Evolutionary conservation across 2,888 invertebrate genomes (phyloP).

Genomic region (Cloeon dipterum): DNA sequence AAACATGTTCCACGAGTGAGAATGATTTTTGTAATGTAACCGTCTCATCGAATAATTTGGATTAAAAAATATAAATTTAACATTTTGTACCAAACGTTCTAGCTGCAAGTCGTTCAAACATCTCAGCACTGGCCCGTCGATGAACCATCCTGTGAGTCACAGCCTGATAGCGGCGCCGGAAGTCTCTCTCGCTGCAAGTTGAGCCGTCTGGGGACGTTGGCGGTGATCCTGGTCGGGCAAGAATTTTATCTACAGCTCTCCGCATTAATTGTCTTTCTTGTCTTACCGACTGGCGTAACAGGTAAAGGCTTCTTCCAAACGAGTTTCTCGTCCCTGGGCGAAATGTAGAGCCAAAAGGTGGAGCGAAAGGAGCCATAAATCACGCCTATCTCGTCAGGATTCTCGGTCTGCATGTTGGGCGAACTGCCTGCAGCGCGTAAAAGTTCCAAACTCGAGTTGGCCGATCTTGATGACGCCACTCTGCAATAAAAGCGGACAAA

Average conservation of each 20-base stretch:
- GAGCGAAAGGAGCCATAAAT: conserved; percentile 44
- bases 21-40: no score
- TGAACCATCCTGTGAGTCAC: conserved; percentile 77
- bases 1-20: no score
- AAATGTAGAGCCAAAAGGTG: conserved; percentile 52
- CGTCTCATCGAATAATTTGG: no score
- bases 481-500: no score
- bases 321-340: conserved; percentile 41
- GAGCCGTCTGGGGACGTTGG: conserved; percentile 17
- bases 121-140: conserved; percentile 69
- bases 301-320: conserved; percentile 36
- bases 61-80: no score
- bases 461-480: neutral
- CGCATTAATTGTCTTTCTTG: no score
- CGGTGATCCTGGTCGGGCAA: no score
- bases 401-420: neutral
- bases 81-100: conserved; percentile 77
- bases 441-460: conserved; percentile 35
- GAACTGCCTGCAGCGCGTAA: conserved; percentile 28
- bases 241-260: no score
- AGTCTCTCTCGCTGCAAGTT: conserved; percentile 68
- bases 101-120: conserved; percentile 63
- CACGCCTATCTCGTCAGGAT: neutral
- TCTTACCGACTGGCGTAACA: neutral
- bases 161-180: conserved; percentile 64